phyloP scores from a whole-genome alignment of 2,113 vertebrate genomes.

The Leiothrix lutea region DNA sequence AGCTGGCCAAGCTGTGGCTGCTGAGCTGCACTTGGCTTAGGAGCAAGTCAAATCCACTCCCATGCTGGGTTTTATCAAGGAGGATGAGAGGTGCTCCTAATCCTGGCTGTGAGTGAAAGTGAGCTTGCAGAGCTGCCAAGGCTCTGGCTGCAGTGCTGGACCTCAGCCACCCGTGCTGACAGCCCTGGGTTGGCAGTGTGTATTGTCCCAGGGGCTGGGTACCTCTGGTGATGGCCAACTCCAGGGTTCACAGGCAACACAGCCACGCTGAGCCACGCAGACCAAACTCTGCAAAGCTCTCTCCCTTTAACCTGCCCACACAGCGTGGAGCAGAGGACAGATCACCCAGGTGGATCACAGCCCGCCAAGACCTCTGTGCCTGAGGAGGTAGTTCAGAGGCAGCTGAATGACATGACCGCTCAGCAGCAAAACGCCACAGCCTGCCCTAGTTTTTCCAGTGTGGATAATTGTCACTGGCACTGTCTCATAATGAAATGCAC shows the following conservation, averaged over 20 bases:
- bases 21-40: neutral
- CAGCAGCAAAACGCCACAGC: neutral
- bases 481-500: neutral
- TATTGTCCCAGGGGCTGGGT: rapidly evolving
- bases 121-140: neutral
- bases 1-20: neutral
- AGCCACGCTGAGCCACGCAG: neutral
- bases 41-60: neutral
- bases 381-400: neutral
- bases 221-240: neutral
- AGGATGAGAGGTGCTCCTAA: neutral
- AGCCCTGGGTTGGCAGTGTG: neutral
- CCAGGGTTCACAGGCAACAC: neutral
- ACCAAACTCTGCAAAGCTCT: neutral
- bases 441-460: neutral
- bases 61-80: slow-evolving; percentile 38
- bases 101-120: neutral
- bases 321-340: neutral
- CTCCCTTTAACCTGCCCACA: neutral
- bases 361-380: neutral
- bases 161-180: rapidly evolving
- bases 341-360: neutral
- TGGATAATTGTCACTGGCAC: neutral
- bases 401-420: neutral
- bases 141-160: neutral